Evolutionary conservation across 1,140 invertebrate species (phyloP).

Genomic region (Lethrus apterus): DNA sequence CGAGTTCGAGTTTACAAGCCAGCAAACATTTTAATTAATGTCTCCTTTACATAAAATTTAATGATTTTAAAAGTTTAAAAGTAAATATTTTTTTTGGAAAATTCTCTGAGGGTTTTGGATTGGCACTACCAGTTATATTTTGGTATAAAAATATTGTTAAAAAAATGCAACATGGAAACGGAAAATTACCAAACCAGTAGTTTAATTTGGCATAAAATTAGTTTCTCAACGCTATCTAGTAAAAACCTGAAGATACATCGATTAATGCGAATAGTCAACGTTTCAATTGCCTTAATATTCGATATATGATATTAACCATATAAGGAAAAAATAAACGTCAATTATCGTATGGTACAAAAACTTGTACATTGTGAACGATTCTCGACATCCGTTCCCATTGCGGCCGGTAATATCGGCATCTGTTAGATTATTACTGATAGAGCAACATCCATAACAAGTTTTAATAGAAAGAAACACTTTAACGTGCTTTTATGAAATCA

Average conservation of each 20-base stretch:
- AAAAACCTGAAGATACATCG: neutral
- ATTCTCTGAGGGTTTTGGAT: too few species aligned
- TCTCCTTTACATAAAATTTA: too few species aligned
- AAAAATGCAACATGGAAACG: neutral
- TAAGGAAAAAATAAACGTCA: conserved; percentile 12
- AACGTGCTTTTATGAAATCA: too few species aligned
- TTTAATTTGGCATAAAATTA: neutral
- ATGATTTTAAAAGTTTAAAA: too few species aligned
- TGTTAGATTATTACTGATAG: neutral
- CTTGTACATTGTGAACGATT: conserved; percentile 22
- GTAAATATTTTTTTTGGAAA: too few species aligned
- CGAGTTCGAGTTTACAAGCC: too few species aligned
- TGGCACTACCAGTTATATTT: too few species aligned
- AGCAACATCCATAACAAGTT: conserved; percentile 3
- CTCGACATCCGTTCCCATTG: conserved; percentile 26
- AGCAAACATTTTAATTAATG: too few species aligned
- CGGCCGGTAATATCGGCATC: neutral
- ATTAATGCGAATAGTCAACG: neutral
- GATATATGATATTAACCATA: neutral
- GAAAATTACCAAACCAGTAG: neutral
- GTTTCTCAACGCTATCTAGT: neutral
- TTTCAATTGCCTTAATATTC: neutral
- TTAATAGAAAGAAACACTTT: conserved; percentile 3
- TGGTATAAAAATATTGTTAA: too few species aligned
- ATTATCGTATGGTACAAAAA: conserved; percentile 12